phyloP scores from a whole-genome alignment of 1,140 invertebrate species.

The Bombyx mandarina region DNA sequence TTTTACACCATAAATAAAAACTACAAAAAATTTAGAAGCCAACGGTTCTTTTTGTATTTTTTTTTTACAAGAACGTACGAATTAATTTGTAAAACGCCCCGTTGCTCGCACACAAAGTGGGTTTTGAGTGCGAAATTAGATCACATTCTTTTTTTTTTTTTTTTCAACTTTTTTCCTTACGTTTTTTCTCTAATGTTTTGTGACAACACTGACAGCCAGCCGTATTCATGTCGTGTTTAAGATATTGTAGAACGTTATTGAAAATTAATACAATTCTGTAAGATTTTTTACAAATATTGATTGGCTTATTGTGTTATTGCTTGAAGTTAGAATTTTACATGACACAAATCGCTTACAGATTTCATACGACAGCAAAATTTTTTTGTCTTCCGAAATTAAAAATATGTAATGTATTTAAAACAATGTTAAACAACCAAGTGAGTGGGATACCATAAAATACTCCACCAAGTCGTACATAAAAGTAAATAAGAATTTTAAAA shows the following conservation, averaged over 20 bases:
- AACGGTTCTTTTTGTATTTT: constrained; percentile 46
- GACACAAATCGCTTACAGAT: no score
- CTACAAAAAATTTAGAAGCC: constrained; percentile 49
- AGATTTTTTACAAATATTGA: constrained; percentile 36
- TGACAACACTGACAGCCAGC: constrained; percentile 65
- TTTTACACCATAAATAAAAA: constrained; percentile 66
- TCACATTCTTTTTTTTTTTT: constrained; percentile 50
- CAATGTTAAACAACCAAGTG: no score
- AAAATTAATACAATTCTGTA: constrained; percentile 59
- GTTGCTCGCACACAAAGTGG: constrained; percentile 60
- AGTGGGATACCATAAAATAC: no score
- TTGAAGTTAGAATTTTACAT: constrained; percentile 16
- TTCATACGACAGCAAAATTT: no score
- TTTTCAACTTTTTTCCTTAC: constrained; percentile 25
- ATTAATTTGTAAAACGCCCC: constrained; percentile 66
- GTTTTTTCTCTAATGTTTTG: constrained; percentile 44
- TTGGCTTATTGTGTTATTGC: constrained; percentile 58
- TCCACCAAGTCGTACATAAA: no score
- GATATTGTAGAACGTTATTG: constrained; percentile 66
- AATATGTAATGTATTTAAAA: no score
- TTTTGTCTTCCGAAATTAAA: no score
- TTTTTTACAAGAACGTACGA: constrained; percentile 44
- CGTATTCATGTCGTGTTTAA: constrained; percentile 24
- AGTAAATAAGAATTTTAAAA: no score
- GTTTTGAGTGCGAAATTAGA: constrained; percentile 66